Evolutionary conservation across 2,888 invertebrate species (phyloP).

Genomic region (Bedellia somnulentella): DNA sequence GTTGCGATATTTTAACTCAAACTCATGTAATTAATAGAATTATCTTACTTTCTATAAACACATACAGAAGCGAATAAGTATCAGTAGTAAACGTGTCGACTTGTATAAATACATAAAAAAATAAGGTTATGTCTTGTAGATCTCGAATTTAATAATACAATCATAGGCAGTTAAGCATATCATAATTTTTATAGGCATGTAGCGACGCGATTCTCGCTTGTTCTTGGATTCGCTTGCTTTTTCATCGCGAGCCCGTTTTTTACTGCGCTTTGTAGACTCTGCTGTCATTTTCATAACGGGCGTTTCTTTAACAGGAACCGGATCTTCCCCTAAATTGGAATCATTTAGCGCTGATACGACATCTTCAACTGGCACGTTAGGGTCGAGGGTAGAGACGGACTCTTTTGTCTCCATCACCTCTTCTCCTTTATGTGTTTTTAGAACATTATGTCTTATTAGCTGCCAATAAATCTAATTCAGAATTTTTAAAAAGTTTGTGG

Average conservation of each 20-base stretch:
- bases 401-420: constrained; percentile 68
- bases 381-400: constrained; percentile 62
- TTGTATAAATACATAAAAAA: no score
- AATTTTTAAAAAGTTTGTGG: constrained; percentile 90
- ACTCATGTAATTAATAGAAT: no score
- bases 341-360: constrained; percentile 66
- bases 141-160: no score
- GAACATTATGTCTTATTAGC: constrained; percentile 79
- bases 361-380: constrained; percentile 68
- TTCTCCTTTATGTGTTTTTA: constrained; percentile 94
- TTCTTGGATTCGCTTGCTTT: constrained; percentile 22
- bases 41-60: no score
- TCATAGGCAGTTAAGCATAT: no score
- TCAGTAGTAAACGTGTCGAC: no score
- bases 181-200: no score
- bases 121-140: no score
- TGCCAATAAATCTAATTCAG: constrained; percentile 79
- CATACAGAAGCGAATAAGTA: no score
- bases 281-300: constrained; percentile 14
- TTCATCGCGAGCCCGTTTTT: constrained; percentile 23
- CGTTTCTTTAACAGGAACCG: constrained; percentile 7
- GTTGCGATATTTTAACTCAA: no score
- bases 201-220: no score
- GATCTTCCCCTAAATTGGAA: constrained; percentile 32
- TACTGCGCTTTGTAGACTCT: constrained; percentile 19